phyloP scores from a whole-genome alignment of 2,888 invertebrate genomes.

The Drosophila parthenogenetica region DNA sequence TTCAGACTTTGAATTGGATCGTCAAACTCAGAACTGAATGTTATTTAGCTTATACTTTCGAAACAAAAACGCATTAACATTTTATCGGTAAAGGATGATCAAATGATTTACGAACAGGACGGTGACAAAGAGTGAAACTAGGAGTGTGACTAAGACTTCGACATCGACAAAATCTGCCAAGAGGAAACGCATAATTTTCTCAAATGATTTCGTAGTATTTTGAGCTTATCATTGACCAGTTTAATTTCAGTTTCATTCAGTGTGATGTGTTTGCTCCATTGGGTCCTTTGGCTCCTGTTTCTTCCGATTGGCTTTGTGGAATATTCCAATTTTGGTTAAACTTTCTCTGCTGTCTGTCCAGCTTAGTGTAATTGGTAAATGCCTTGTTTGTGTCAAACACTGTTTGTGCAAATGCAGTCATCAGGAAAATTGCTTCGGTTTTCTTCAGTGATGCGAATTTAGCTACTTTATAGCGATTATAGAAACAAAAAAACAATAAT shows the following conservation, averaged over 20 bases:
- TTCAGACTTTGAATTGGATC: background rate
- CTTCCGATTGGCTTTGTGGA: slow-evolving; percentile 32
- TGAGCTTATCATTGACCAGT: slow-evolving; percentile 13
- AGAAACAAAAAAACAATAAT: too few species aligned
- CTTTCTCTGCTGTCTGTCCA: slow-evolving; percentile 11
- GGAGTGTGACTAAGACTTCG: too few species aligned
- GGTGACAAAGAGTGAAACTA: slow-evolving; percentile 1
- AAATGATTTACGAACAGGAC: slow-evolving; percentile 47
- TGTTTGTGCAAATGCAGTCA: slow-evolving; percentile 63
- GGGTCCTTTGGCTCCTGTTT: background rate
- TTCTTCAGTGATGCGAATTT: too few species aligned
- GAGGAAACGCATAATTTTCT: slow-evolving; percentile 51
- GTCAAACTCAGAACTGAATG: slow-evolving; percentile 38
- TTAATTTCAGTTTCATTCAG: slow-evolving; percentile 12
- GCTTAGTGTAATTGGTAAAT: slow-evolving; percentile 15
- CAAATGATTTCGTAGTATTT: slow-evolving; percentile 57
- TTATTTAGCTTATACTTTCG: slow-evolving; percentile 55
- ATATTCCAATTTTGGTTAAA: slow-evolving; percentile 10
- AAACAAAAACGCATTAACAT: slow-evolving; percentile 3
- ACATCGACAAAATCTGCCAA: background rate
- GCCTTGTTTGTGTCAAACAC: slow-evolving; percentile 35
- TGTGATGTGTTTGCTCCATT: slow-evolving; percentile 6
- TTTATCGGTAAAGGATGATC: slow-evolving; percentile 37
- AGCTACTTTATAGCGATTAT: too few species aligned
- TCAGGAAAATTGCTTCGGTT: slow-evolving; percentile 70